A percentile compares a stretch with the other conserved stretches of the same genome.
These are phyloP conservation scores for Mellilla xanthometata DNA, from an alignment of 2,888 invertebrate species.

Conservation along the genomic window DNA sequence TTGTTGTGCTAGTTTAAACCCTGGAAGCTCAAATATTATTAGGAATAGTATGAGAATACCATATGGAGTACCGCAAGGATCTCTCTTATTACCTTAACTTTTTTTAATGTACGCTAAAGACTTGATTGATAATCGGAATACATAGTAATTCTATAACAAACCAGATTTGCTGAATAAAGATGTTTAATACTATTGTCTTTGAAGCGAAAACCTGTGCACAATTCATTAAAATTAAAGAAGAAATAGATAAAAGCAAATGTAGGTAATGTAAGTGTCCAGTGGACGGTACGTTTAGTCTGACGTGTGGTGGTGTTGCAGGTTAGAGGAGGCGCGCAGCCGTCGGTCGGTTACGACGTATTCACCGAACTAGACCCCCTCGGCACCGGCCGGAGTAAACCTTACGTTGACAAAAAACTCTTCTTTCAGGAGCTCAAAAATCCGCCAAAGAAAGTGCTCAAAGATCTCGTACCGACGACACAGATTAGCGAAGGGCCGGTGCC, in stretches of 20 bases:
- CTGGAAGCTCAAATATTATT: too few species aligned
- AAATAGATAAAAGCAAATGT: not conserved
- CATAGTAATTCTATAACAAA: too few species aligned
- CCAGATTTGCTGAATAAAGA: too few species aligned
- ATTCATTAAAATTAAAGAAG: too few species aligned
- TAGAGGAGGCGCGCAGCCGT: slow-evolving; percentile 60
- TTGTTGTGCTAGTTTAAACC: too few species aligned
- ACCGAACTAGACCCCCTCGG: slow-evolving; percentile 96
- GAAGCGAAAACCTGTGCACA: slow-evolving; percentile 12
- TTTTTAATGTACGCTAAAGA: too few species aligned
- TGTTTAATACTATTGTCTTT: too few species aligned
- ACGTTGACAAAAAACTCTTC: slow-evolving; percentile 97
- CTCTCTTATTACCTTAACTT: too few species aligned
- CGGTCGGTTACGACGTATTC: slow-evolving; percentile 90
- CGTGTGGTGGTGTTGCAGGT: slow-evolving; percentile 74
- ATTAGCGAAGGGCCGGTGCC: slow-evolving; percentile 57
- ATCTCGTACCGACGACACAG: slow-evolving; percentile 84
- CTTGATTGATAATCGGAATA: too few species aligned
- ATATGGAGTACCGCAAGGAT: too few species aligned
- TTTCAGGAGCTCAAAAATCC: slow-evolving; percentile 98
- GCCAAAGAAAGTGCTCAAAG: slow-evolving; percentile 95
- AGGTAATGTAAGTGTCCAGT: slow-evolving; percentile 14
- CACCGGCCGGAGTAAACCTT: slow-evolving; percentile 95
- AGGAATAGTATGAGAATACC: too few species aligned
- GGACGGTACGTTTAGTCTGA: slow-evolving; percentile 44